Base-by-base conservation (phyloP, 64 coral and sea anemone species). In the Stylophora pistillata region DNA sequence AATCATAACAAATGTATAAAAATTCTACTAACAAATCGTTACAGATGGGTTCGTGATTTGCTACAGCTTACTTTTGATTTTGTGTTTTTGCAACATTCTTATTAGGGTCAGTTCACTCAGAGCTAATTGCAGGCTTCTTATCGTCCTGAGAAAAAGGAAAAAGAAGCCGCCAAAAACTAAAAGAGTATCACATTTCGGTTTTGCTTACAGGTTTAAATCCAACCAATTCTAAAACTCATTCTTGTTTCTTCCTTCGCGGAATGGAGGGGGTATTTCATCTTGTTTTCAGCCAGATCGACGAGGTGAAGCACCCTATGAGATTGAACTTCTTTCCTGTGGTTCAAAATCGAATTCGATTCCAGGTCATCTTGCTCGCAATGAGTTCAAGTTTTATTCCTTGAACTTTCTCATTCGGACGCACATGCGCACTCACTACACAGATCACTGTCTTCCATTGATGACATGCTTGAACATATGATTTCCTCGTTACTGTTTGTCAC, bases 121-220 rank as follows among this genome's bases (percentile, higher is more conserved):
- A 47, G 37, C 37, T 47, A 0, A 47, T 47, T 47, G 7, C 37
- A 47, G 37, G 37, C 37, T 47, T 47, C 37, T 47, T 47, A n/a
- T n/a, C n/a, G n/a, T n/a, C n/a, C n/a, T n/a, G n/a, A n/a, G n/a
- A n/a, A n/a, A n/a, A n/a, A 47, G 7, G 37, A 47, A 47, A 47
- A 47, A 47, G 37, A 47, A 47, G 3, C 37, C 37, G 37, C 37
- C 37, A 47, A 47, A n/a, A 47, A 47, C 37, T 47, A 7, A 7
- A 3, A 47, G 3, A 47, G 37, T 47, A 47, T 47, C 37, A 47
- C 37, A 47, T 47, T 4, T 47, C 7, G 3, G 13, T 21, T 26
- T 25, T 53, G 87, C 68, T 79, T 13, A 79, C 0, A 79, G 77
- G 27, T 78, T 58, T 79, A 25, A 0, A 60, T 79, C 56, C 77